These are phyloP conservation scores for Aethes cnicana DNA, from an alignment of 2,888 invertebrate species.

Conservation along the genomic window DNA sequence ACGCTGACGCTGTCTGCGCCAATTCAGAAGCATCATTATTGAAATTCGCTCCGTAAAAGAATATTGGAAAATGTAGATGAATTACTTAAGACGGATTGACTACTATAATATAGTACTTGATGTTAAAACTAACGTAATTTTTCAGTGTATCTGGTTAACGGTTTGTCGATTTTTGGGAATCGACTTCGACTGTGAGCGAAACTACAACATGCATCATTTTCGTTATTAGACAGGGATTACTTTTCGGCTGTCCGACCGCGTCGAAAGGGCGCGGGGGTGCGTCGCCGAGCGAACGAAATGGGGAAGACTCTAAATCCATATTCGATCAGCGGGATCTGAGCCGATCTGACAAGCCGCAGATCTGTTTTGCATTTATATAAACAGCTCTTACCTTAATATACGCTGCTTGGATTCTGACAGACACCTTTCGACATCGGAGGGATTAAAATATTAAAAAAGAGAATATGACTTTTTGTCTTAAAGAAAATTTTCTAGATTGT, in stretches of 20 bases:
- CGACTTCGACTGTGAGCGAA: too few relatives aligned
- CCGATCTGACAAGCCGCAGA: conserved; percentile 80
- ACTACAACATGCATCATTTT: conserved; percentile 11
- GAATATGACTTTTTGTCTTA: too few relatives aligned
- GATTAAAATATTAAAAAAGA: too few relatives aligned
- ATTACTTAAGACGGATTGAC: too few relatives aligned
- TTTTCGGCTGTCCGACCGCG: conserved; percentile 76
- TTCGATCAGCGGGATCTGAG: conserved; percentile 79
- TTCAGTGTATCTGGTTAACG: too few relatives aligned
- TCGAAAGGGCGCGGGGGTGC: conserved; percentile 64
- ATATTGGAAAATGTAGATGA: too few relatives aligned
- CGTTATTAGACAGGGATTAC: conserved; percentile 62
- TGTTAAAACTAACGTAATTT: too few relatives aligned
- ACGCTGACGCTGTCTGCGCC: neutral
- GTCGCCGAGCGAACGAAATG: conserved; percentile 60
- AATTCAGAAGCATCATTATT: too few relatives aligned
- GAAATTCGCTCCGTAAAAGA: too few relatives aligned
- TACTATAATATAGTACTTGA: too few relatives aligned
- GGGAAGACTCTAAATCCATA: conserved; percentile 79
- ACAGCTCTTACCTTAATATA: conserved; percentile 76
- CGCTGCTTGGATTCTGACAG: conserved; percentile 52
- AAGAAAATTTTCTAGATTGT: too few relatives aligned
- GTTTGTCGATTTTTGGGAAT: too few relatives aligned
- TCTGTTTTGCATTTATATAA: conserved; percentile 83
- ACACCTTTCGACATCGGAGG: conserved; percentile 36